These are phyloP conservation scores for Barbus barbus DNA, from an alignment of 2,113 vertebrate species.

Conservation along the genomic window DNA sequence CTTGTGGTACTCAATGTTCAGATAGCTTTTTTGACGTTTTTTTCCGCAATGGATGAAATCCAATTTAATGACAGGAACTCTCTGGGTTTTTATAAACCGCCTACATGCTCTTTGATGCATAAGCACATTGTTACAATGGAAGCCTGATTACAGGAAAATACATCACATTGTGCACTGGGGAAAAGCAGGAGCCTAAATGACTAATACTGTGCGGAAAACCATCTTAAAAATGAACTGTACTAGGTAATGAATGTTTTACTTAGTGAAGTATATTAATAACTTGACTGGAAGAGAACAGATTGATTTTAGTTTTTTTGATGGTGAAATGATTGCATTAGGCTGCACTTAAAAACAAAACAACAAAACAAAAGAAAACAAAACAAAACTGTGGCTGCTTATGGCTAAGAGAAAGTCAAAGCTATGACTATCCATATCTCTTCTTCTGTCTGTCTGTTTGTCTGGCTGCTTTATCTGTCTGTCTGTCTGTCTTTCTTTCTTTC, in stretches of 20 bases:
- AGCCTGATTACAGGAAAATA: constrained; percentile 54
- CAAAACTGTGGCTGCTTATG: background rate
- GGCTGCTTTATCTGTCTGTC: too few relatives aligned
- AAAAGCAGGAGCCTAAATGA: constrained; percentile 49
- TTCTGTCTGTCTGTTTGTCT: too few relatives aligned
- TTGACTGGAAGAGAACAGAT: constrained; percentile 16
- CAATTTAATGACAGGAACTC: constrained; percentile 57
- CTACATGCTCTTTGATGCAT: constrained; percentile 56
- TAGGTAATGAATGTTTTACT: constrained; percentile 35
- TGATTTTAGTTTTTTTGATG: constrained; percentile 29
- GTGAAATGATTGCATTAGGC: background rate
- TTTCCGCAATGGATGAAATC: constrained; percentile 47
- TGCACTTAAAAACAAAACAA: too few relatives aligned
- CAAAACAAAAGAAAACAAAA: too few relatives aligned
- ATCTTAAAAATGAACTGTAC: constrained; percentile 39
- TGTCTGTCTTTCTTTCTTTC: too few relatives aligned
- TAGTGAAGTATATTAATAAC: constrained; percentile 25
- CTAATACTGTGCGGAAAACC: constrained; percentile 39
- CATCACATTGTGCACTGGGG: constrained; percentile 29
- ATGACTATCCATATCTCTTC: background rate
- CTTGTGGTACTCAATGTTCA: constrained; percentile 52
- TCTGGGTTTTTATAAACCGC: constrained; percentile 49
- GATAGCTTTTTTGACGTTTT: constrained; percentile 48
- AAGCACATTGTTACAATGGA: constrained; percentile 58
- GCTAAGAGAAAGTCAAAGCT: background rate